Evolutionary conservation across 2,797 vertebrate species (phyloP).

Genomic region (Margarornis squamiger): DNA sequence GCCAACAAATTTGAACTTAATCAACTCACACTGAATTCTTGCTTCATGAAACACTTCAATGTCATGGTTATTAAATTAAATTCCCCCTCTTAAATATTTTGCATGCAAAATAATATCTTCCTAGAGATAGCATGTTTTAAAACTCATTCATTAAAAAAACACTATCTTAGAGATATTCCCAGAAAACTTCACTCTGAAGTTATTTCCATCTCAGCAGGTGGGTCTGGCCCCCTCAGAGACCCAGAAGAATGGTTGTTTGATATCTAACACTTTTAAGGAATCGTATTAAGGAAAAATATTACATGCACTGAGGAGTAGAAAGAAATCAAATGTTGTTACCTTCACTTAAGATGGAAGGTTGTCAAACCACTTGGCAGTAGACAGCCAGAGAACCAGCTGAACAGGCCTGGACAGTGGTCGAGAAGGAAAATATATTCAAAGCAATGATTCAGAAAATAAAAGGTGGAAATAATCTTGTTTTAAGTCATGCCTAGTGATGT

Average conservation of each 20-base stretch:
- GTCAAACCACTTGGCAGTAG: neutral
- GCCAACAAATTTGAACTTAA: constrained; percentile 1
- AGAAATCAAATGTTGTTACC: neutral
- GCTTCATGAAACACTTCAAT: neutral
- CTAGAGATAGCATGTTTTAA: neutral
- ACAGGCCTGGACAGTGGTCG: neutral
- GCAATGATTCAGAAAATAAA: neutral
- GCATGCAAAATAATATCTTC: neutral
- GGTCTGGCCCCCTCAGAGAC: neutral
- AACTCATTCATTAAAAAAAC: neutral
- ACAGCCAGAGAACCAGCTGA: neutral
- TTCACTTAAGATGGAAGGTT: neutral
- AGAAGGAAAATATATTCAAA: neutral
- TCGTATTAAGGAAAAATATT: neutral
- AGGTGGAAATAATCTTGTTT: neutral
- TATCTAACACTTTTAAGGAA: neutral
- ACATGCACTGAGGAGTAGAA: neutral
- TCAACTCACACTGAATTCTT: constrained; percentile 23
- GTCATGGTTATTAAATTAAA: constrained; percentile 20
- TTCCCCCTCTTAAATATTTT: constrained; percentile 19
- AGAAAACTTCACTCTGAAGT: neutral
- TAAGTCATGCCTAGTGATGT: neutral
- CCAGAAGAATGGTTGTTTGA: neutral
- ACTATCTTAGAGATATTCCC: neutral
- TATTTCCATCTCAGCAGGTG: neutral